phyloP scores from a whole-genome alignment of 2,888 invertebrate genomes.

The Allophyes oxyacanthae region DNA sequence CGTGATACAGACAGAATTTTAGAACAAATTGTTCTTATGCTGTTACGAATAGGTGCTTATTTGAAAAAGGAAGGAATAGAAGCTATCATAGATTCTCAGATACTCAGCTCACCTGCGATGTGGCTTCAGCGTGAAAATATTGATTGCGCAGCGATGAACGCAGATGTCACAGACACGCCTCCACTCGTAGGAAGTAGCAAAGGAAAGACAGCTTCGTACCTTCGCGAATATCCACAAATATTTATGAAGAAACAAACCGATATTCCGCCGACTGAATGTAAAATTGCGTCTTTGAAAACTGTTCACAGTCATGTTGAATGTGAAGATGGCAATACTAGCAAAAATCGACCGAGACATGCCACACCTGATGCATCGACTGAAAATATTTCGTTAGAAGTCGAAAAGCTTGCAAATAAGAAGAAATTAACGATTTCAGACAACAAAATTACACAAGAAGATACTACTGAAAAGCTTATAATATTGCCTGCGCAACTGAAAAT shows the following conservation, averaged over 20 bases:
- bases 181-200: constrained; percentile 70
- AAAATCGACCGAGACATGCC: constrained; percentile 1
- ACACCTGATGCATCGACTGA: constrained; percentile 22
- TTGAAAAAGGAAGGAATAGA: constrained; percentile 64
- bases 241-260: constrained; percentile 76
- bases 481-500: constrained; percentile 2
- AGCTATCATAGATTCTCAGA: constrained; percentile 51
- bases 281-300: constrained; percentile 23
- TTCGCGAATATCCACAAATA: constrained; percentile 82
- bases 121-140: constrained; percentile 49
- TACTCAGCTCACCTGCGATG: constrained; percentile 43
- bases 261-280: constrained; percentile 48
- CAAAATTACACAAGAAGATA: constrained; percentile 3
- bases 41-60: constrained; percentile 76
- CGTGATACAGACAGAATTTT: constrained; percentile 80
- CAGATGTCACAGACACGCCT: constrained; percentile 73
- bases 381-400: constrained; percentile 10
- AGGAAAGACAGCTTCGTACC: constrained; percentile 74
- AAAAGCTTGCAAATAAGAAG: constrained; percentile 23
- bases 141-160: constrained; percentile 56
- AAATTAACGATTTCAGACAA: constrained; percentile 14
- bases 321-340: constrained; percentile 22
- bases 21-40: constrained; percentile 82
- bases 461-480: constrained; percentile 7
- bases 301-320: constrained; percentile 23